Evolutionary conservation across 1,140 invertebrate species (phyloP).

Genomic region (Ceratosolen fusciceps): DNA sequence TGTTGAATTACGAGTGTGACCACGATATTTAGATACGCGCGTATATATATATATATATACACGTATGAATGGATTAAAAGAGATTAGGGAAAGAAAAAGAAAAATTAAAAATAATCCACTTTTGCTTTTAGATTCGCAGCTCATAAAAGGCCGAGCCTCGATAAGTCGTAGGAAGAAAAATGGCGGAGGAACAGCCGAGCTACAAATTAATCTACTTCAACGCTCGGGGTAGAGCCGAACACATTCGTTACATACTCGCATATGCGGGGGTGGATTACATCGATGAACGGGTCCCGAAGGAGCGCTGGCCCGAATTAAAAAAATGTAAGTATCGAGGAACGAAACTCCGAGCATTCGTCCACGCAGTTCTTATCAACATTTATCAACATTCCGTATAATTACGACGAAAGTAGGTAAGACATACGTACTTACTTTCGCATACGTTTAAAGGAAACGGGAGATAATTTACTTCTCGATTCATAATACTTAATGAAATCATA

Average conservation of each 20-base stretch:
- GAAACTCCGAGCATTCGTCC: not conserved
- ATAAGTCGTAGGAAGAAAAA: not conserved
- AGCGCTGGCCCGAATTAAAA: conserved; percentile 73
- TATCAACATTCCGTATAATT: not conserved
- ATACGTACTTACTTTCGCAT: too few species aligned
- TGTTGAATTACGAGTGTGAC: too few species aligned
- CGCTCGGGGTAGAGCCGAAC: conserved; percentile 78
- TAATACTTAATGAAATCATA: too few species aligned
- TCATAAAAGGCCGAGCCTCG: not conserved
- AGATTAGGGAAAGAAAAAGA: not conserved
- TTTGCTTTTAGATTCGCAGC: not conserved
- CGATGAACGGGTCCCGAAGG: conserved; percentile 74
- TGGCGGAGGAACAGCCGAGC: conserved; percentile 59
- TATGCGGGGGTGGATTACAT: conserved; percentile 77
- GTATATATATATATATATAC: too few species aligned
- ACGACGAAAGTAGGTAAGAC: too few species aligned
- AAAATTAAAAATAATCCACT: not conserved
- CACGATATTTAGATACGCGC: too few species aligned
- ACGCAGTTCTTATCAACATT: not conserved
- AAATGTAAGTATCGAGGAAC: conserved; percentile 63
- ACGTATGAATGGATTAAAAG: too few species aligned
- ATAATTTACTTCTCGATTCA: too few species aligned
- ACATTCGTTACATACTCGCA: conserved; percentile 78
- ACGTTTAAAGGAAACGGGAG: too few species aligned
- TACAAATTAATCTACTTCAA: conserved; percentile 79